These are phyloP conservation scores for Lepidonotus clava DNA, from an alignment of 2,888 invertebrate genomes.

Conservation along the genomic window DNA sequence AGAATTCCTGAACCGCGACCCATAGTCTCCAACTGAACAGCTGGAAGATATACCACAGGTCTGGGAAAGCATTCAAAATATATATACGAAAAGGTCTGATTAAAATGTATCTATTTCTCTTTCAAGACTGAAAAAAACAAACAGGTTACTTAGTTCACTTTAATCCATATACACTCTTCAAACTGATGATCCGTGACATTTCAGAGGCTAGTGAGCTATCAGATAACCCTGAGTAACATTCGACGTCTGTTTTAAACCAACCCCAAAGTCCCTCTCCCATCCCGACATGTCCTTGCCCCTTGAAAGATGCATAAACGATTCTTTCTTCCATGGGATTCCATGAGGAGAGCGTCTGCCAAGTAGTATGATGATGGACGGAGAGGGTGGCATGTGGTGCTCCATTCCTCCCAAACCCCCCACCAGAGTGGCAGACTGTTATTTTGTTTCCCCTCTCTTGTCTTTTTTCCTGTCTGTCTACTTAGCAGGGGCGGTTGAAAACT, in stretches of 20 bases:
- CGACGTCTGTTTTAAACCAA: neutral
- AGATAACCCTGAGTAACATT: neutral
- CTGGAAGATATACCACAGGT: too few relatives aligned
- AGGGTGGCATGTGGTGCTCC: too few relatives aligned
- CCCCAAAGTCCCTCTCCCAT: neutral
- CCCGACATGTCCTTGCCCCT: neutral
- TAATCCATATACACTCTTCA: too few relatives aligned
- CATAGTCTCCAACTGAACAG: too few relatives aligned
- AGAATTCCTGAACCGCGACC: too few relatives aligned
- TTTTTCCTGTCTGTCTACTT: neutral
- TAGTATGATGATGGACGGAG: too few relatives aligned
- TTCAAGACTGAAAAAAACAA: neutral
- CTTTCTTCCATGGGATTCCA: neutral
- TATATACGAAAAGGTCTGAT: neutral
- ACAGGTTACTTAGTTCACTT: neutral
- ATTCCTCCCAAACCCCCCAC: neutral
- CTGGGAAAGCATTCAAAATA: too few relatives aligned
- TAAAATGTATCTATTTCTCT: neutral
- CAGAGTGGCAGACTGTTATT: neutral
- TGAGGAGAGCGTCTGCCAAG: neutral
- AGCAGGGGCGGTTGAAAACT: neutral
- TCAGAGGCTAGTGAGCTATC: too few relatives aligned
- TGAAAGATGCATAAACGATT: neutral
- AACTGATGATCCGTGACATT: too few relatives aligned
- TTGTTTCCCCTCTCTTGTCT: neutral